Evolutionary conservation across 2,113 vertebrate species (phyloP), one percentile per base, ranked within the genome.

Genomic region (Sardina pilchardus): DNA sequence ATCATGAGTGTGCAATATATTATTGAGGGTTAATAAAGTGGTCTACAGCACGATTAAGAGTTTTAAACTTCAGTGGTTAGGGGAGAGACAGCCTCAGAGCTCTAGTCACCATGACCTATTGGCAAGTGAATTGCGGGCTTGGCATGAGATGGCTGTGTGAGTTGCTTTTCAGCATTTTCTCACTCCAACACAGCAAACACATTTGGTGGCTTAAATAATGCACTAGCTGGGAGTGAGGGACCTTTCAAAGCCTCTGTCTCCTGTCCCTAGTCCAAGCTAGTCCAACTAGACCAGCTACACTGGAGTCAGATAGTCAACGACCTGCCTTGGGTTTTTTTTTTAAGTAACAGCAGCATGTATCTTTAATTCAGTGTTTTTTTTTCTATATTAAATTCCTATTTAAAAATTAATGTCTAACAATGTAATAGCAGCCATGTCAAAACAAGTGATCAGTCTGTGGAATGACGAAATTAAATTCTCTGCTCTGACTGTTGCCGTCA

Each of bases 121-220:
- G 83, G 56, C 83, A 75, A 71, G 63, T 34, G 30, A 71, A 71
- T 71, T 71, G 84, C 81, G 53, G 59, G 53, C 80, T 88, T 84
- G 53, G 82, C 85, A 84, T 14, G 63, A 26, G 26, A 39, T 82
- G 50, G 17, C 10, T 42, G 44, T n/a, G 12, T 43, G 84, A 84
- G 75, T 84, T 86, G 19, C 80, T 84, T 59, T 84, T 34, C 44
- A 84, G 80, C 85, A 56, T 53, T 80, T 42, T 82, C n/a, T 56
- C 21, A n/a, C 34, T 59, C 26, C 56, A 83, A 89, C 84, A 88
- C 83, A 88, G 82, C 83, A 89, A 91, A 89, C 86, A 90, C 84
- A 88, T 91, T 88, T 89, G 19, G 87, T 47, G 84, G 86, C 19
- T 86, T 92, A 87, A 92, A 92, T 91, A 93, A 93, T 92, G 86